These are phyloP conservation scores for Adelognathus sp. DNA, from an alignment of 2,888 invertebrate genomes.

Conservation along the genomic window DNA sequence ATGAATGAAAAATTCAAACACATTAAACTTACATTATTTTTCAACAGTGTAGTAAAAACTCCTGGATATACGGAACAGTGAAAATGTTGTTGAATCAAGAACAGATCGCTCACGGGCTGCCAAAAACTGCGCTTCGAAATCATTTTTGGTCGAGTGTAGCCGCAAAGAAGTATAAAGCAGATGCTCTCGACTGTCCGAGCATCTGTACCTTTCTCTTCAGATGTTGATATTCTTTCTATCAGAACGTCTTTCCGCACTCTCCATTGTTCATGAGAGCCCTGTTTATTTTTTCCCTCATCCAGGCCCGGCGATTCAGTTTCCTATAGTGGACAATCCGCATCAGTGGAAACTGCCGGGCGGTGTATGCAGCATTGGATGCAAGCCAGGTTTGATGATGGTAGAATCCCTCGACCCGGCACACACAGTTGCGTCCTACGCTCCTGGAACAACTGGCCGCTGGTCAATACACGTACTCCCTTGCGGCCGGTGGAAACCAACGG, in stretches of 20 bases:
- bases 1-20: no score
- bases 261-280: neutral
- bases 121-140: no score
- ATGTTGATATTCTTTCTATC: neutral
- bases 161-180: no score
- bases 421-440: neutral
- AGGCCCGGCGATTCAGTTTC: neutral
- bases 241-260: neutral
- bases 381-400: constrained; percentile 46
- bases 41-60: no score
- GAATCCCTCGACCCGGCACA: constrained; percentile 6
- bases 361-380: constrained; percentile 32
- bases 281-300: neutral
- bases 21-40: neutral
- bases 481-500: constrained; percentile 5
- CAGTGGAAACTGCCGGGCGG: neutral
- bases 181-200: no score
- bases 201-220: neutral
- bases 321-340: neutral
- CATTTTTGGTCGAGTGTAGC: no score
- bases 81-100: no score
- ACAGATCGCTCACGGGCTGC: no score
- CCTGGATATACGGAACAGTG: no score
- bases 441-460: constrained; percentile 36
- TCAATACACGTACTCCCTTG: constrained; percentile 35